A percentile compares a stretch with the other conserved stretches of the same genome.
phyloP scores from a whole-genome alignment of 2,888 invertebrate species.

The Drosophila mettleri region DNA sequence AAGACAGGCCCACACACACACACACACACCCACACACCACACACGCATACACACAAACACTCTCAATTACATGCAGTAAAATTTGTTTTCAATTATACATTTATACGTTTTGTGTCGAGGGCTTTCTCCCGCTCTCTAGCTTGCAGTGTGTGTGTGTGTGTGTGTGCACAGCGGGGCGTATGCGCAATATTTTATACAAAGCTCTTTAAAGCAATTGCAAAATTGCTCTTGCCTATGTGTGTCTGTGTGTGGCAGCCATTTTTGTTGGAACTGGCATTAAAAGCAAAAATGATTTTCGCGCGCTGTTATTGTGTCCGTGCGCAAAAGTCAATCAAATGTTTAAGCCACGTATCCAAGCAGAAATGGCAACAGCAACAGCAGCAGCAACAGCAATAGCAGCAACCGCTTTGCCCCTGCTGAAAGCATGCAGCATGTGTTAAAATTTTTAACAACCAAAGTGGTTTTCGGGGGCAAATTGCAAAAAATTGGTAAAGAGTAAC shows the following conservation, averaged over 20 bases:
- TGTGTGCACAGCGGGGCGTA: slow-evolving; percentile 57
- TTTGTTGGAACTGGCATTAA: slow-evolving; percentile 42
- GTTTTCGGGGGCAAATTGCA: slow-evolving; percentile 56
- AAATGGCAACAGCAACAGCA: slow-evolving; percentile 21
- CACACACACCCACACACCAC: slow-evolving; percentile 14
- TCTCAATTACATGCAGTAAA: slow-evolving; percentile 73
- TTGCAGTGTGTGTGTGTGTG: slow-evolving; percentile 15
- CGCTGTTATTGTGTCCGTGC: slow-evolving; percentile 42
- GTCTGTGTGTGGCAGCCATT: slow-evolving; percentile 19
- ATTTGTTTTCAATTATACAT: slow-evolving; percentile 80
- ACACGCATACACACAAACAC: slow-evolving; percentile 35
- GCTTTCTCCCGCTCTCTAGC: slow-evolving; percentile 8
- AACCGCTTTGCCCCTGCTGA: slow-evolving; percentile 14
- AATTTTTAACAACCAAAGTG: slow-evolving; percentile 65
- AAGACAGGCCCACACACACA: slow-evolving; percentile 56
- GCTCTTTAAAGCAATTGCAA: slow-evolving; percentile 58
- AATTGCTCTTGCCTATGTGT: slow-evolving; percentile 25
- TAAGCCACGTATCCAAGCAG: slow-evolving; percentile 56
- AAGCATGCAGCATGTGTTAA: slow-evolving; percentile 63
- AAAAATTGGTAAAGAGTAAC: slow-evolving; percentile 61
- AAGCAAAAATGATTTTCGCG: slow-evolving; percentile 51
- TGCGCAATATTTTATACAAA: slow-evolving; percentile 67
- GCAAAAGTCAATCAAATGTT: slow-evolving; percentile 64
- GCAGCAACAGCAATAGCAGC: slow-evolving; percentile 18
- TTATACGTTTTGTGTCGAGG: slow-evolving; percentile 56